These are phyloP conservation scores for Unio pictorum DNA, from an alignment of 2,888 invertebrate species.

Conservation along the genomic window DNA sequence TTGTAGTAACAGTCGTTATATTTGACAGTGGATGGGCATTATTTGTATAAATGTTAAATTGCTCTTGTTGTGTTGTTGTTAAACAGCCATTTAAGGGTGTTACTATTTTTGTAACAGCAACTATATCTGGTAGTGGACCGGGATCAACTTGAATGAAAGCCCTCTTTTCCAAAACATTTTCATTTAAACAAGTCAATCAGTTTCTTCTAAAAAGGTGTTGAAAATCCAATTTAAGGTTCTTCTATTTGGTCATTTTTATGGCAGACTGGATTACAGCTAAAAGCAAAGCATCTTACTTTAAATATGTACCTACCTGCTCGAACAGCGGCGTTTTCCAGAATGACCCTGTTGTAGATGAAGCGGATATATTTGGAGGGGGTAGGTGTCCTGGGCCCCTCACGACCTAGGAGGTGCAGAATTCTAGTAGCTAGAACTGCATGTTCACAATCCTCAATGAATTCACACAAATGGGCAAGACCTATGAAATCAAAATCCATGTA, in stretches of 20 bases:
- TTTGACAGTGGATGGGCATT: too few species aligned
- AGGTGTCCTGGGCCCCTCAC: slow-evolving; percentile 96
- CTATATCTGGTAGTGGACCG: too few species aligned
- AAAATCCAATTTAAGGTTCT: too few species aligned
- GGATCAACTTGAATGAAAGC: too few species aligned
- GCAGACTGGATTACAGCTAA: not conserved
- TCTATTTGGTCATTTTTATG: not conserved
- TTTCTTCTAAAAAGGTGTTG: not conserved
- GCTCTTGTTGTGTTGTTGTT: too few species aligned
- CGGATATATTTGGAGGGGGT: slow-evolving; percentile 86
- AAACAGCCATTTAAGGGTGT: too few species aligned
- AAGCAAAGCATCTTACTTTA: too few species aligned
- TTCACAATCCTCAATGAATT: slow-evolving; percentile 99
- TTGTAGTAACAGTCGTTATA: too few species aligned
- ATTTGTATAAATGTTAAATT: too few species aligned
- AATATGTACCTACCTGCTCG: slow-evolving; percentile 77
- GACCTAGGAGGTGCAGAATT: slow-evolving; percentile 94
- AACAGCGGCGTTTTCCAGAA: slow-evolving; percentile 95
- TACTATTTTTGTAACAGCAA: too few species aligned
- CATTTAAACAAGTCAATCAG: too few species aligned
- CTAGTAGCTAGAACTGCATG: slow-evolving; percentile 96
- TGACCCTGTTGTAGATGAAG: slow-evolving; percentile 83
- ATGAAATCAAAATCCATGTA: slow-evolving; percentile 1
- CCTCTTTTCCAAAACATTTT: too few species aligned
- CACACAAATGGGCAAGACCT: slow-evolving; percentile 93